Evolutionary conservation across 2,113 vertebrate genomes (phyloP).

Genomic region (Centropristis striata): DNA sequence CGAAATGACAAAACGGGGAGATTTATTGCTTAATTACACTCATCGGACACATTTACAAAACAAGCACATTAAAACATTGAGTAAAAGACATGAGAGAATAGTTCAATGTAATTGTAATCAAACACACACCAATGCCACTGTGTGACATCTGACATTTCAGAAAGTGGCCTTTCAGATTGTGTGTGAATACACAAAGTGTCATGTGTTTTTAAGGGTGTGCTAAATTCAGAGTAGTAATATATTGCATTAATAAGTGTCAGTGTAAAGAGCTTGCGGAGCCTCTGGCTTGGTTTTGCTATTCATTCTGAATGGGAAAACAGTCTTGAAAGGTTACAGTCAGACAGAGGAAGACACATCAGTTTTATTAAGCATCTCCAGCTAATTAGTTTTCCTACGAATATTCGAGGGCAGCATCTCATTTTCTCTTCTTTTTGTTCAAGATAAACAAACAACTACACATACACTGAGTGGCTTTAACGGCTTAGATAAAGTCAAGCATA

Average conservation of each 20-base stretch:
- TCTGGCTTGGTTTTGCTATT: constrained; percentile 45
- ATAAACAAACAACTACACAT: background rate
- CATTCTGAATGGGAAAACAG: constrained; percentile 55
- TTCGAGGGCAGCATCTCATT: background rate
- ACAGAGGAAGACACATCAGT: constrained; percentile 25
- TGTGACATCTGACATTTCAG: constrained; percentile 61
- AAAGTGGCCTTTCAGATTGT: constrained; percentile 50
- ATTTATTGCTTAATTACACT: constrained; percentile 45
- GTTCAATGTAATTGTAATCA: constrained; percentile 20
- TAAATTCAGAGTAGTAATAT: constrained; percentile 48
- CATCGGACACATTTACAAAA: constrained; percentile 39
- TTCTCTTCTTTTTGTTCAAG: background rate
- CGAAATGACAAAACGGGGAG: constrained; percentile 41
- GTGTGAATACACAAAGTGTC: constrained; percentile 53
- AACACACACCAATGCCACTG: constrained; percentile 3
- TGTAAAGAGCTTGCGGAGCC: constrained; percentile 55
- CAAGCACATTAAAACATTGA: constrained; percentile 26
- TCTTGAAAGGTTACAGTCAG: constrained; percentile 67
- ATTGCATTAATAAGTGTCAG: constrained; percentile 66
- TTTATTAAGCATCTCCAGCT: constrained; percentile 33
- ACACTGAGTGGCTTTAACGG: no score
- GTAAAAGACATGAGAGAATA: constrained; percentile 13
- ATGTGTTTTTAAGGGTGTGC: constrained; percentile 46
- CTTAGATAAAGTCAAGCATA: no score
- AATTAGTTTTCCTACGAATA: constrained; percentile 25